Evolutionary conservation across 2,113 vertebrate genomes (phyloP).

Genomic region (Taxidea taxus): DNA sequence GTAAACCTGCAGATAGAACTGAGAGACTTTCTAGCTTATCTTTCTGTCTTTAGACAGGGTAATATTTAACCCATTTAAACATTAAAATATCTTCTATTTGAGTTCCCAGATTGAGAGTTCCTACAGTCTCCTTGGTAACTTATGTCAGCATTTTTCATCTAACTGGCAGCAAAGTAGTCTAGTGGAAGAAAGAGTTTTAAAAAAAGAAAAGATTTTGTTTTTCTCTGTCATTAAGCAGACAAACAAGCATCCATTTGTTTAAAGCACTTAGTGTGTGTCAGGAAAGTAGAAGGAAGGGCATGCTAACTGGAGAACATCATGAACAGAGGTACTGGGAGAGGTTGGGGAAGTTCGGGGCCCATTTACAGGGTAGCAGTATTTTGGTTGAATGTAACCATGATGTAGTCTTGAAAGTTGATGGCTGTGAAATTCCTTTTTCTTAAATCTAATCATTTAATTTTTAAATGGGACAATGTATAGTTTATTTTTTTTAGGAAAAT

Average conservation of each 20-base stretch:
- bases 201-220: background rate
- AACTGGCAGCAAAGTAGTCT: background rate
- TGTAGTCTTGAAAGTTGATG: background rate
- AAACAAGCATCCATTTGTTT: background rate
- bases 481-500: background rate
- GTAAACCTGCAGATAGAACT: background rate
- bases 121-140: constrained; percentile 14
- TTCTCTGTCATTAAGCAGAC: background rate
- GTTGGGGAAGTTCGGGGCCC: background rate
- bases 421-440: background rate
- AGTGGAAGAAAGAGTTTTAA: background rate
- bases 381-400: background rate
- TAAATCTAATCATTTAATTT: background rate
- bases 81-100: constrained; percentile 20
- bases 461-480: background rate
- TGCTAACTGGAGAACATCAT: background rate
- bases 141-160: constrained; percentile 13
- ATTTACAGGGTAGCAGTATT: background rate
- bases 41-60: background rate
- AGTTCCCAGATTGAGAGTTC: background rate
- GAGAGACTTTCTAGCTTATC: background rate
- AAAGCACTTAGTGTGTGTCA: background rate
- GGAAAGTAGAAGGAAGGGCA: background rate
- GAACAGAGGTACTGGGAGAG: background rate
- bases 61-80: background rate